Evolutionary conservation across 2,797 vertebrate genomes (phyloP).

Genomic region (Halcyon leucocephala): DNA sequence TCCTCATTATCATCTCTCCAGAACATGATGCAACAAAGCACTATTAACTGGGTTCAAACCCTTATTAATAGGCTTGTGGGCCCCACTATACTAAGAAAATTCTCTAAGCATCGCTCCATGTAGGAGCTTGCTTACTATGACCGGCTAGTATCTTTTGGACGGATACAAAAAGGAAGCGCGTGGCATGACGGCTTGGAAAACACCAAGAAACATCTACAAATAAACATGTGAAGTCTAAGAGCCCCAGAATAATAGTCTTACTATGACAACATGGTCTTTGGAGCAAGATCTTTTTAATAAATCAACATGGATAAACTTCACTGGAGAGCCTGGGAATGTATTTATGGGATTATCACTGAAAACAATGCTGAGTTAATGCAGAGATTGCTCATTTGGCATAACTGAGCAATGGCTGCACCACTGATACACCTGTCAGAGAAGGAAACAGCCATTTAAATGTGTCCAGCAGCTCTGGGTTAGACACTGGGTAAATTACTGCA

Average conservation of each 20-base stretch:
- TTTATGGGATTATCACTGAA: not conserved
- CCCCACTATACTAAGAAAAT: not conserved
- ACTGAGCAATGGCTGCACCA: not conserved
- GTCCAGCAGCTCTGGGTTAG: not conserved
- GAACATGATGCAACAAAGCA: not conserved
- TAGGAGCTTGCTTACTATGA: not conserved
- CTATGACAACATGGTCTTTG: not conserved
- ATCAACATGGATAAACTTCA: not conserved
- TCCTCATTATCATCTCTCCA: not conserved
- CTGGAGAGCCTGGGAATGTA: not conserved
- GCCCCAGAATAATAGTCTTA: not conserved
- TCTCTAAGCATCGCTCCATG: no score
- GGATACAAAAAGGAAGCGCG: not conserved
- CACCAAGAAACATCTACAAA: not conserved
- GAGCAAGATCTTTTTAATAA: not conserved
- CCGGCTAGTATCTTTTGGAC: not conserved
- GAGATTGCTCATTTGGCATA: not conserved
- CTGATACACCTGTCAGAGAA: not conserved
- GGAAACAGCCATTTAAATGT: not conserved
- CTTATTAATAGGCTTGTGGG: not conserved
- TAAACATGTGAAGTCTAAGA: not conserved
- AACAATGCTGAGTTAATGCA: not conserved
- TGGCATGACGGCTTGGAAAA: not conserved
- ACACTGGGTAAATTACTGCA: not conserved
- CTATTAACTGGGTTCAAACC: not conserved